Evolutionary conservation across 2,888 invertebrate genomes (phyloP).

Genomic region (Bruchidius siliquastri): DNA sequence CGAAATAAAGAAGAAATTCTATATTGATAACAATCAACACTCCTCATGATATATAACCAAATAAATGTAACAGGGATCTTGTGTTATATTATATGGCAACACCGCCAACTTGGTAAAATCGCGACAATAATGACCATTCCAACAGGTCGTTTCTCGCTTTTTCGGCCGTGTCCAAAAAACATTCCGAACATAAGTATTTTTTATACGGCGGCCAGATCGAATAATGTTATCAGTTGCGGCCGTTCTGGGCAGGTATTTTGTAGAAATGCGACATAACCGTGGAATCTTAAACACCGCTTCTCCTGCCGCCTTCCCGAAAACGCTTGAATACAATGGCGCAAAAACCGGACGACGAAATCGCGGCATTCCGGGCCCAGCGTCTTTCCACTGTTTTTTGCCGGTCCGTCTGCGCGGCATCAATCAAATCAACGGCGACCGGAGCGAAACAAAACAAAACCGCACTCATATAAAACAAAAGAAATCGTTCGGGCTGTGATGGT

Average conservation of each 20-base stretch:
- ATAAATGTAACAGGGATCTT: too few species aligned
- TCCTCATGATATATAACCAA: too few species aligned
- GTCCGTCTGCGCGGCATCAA: neutral
- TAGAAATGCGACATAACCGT: constrained; percentile 39
- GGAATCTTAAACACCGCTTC: constrained; percentile 40
- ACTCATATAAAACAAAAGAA: neutral
- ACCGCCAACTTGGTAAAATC: neutral
- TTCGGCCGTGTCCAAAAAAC: neutral
- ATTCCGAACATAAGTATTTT: neutral
- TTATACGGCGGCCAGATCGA: neutral
- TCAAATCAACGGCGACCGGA: neutral
- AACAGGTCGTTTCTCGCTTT: neutral
- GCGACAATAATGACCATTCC: neutral
- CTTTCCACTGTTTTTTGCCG: neutral
- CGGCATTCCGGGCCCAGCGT: neutral
- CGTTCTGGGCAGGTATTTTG: constrained; percentile 13
- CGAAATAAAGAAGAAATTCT: too few species aligned
- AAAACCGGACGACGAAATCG: constrained; percentile 10
- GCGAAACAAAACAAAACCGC: neutral
- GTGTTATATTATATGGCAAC: neutral
- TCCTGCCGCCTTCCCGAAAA: constrained; percentile 40
- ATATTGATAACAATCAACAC: too few species aligned
- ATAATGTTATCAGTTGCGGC: neutral
- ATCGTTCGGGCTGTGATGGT: neutral
- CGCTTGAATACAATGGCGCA: constrained; percentile 39